Evolutionary conservation across 2,113 vertebrate species (phyloP), one percentile per base, ranked within the genome.

Genomic region (Sialia sialis): DNA sequence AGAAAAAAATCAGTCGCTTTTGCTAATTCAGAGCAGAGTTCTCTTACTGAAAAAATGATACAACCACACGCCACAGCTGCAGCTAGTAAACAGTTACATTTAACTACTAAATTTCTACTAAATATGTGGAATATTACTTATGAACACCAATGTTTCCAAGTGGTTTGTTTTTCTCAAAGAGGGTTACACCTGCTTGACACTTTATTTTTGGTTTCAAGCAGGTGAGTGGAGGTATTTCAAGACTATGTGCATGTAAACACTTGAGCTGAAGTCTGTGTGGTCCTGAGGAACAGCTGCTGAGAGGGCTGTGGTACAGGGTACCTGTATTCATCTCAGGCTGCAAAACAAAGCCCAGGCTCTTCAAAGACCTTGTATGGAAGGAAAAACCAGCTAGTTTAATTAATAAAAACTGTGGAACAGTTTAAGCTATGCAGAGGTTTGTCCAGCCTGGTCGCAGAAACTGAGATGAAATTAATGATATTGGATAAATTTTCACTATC

Each of bases 281-380:
- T 44, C 16, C 78, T 41, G 54, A 54, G 54, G 22, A 34, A 30
- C 12, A 13, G 15, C 39, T 77, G 52, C 21, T 55, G 52, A 67
- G 32, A 66, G 25, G 32, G 7, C 13, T 51, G n/a, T 0, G 0
- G 6, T 8, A 4, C 17, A 22, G 26, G 18, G 39, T 12, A 8
- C 22, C 20, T 54, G 30, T 11, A 9, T 19, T 79, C 44, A 54
- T 70, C 27, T 21, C 48, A 34, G 41, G 12, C 41, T 73, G 44
- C 26, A 60, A n/a, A 76, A 54, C 1, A 4, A 43, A 21, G 17
- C 16, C 9, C 1, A 1, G 64, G 17, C 11, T 84, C 29, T 80
- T 84, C 34, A 29, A 59, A 52, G 80, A 38, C 20, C 7, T 84
- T 36, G 4, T 4, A 25, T 16, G 41, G 49, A 52, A 38, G 11